A percentile compares a stretch with the other conserved stretches of the same genome.
These are phyloP conservation scores for Sandelia bainsii DNA, from an alignment of 2,797 vertebrate species.

Conservation along the genomic window DNA sequence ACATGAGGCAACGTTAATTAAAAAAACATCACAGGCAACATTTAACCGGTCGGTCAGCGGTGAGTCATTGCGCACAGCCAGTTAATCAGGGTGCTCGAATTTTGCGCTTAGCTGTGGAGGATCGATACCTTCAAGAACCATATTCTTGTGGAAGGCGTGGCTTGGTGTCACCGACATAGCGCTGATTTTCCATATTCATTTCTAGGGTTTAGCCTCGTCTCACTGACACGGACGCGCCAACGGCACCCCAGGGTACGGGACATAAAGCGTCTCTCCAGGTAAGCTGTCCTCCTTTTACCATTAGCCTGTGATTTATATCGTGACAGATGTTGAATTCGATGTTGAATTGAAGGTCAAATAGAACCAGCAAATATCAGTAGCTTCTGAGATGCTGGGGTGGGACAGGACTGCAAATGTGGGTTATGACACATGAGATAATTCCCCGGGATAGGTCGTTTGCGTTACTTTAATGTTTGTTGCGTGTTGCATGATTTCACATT, in stretches of 20 bases:
- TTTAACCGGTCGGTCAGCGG: constrained; percentile 34
- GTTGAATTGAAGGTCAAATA: constrained; percentile 83
- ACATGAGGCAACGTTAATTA: constrained; percentile 11
- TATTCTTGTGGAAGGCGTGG: constrained; percentile 81
- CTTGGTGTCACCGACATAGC: constrained; percentile 75
- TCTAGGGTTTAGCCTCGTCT: constrained; percentile 52
- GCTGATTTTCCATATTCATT: constrained; percentile 76
- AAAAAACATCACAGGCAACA: constrained; percentile 7
- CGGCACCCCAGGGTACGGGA: constrained; percentile 58
- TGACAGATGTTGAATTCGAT: constrained; percentile 47
- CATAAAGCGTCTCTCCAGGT: constrained; percentile 66
- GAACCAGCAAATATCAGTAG: constrained; percentile 46
- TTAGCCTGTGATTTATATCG: constrained; percentile 8
- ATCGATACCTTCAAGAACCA: constrained; percentile 65
- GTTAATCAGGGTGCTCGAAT: constrained; percentile 41
- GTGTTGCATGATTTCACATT: constrained; percentile 28
- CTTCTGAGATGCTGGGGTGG: constrained; percentile 54
- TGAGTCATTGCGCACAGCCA: constrained; percentile 73
- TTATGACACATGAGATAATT: constrained; percentile 54
- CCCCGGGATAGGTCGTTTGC: constrained; percentile 43
- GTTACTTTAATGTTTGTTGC: constrained; percentile 37
- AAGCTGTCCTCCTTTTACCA: constrained; percentile 49
- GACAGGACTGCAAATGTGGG: constrained; percentile 39
- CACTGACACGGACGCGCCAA: constrained; percentile 65
- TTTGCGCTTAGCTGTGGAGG: constrained; percentile 44